Conservation (phyloP, 2,888 invertebrate genomes). For the Exocentrus adspersus region DNA sequence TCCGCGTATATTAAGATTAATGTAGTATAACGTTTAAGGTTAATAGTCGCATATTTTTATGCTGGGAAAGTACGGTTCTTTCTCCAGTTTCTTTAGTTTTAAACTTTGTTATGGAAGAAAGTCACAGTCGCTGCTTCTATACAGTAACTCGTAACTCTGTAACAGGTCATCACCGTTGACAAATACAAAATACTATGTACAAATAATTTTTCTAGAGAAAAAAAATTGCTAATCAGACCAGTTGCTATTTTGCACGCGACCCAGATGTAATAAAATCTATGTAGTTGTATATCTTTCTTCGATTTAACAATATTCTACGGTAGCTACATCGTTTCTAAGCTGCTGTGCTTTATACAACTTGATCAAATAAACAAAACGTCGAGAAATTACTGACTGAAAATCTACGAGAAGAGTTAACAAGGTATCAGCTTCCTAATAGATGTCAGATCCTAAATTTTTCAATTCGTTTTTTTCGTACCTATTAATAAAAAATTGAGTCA, state of each 20-base stretch:
- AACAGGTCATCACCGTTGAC: too few relatives aligned
- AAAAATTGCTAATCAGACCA: neutral
- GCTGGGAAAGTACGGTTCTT: neutral
- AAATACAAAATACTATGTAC: too few relatives aligned
- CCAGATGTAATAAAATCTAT: constrained; percentile 15
- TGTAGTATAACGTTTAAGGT: constrained; percentile 3
- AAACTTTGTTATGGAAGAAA: neutral
- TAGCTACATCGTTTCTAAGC: constrained; percentile 2
- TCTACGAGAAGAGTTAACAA: too few relatives aligned
- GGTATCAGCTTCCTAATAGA: too few relatives aligned
- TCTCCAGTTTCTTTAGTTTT: neutral
- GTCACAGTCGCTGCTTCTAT: too few relatives aligned
- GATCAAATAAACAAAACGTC: constrained; percentile 1
- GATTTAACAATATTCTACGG: constrained; percentile 13
- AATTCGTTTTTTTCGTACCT: too few relatives aligned
- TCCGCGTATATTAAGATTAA: neutral
- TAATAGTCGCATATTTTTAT: neutral
- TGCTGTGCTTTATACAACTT: neutral
- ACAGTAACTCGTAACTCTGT: too few relatives aligned
- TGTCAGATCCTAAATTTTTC: too few relatives aligned
- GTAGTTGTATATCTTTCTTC: constrained; percentile 13
- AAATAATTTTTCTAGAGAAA: too few relatives aligned
- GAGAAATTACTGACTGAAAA: too few relatives aligned
- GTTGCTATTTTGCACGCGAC: constrained; percentile 9
- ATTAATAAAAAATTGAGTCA: too few relatives aligned